A percentile compares a stretch with the other conserved stretches of the same genome.
These are phyloP conservation scores for Diabrotica undecimpunctata DNA, from an alignment of 1,140 invertebrate genomes.

Conservation along the genomic window DNA sequence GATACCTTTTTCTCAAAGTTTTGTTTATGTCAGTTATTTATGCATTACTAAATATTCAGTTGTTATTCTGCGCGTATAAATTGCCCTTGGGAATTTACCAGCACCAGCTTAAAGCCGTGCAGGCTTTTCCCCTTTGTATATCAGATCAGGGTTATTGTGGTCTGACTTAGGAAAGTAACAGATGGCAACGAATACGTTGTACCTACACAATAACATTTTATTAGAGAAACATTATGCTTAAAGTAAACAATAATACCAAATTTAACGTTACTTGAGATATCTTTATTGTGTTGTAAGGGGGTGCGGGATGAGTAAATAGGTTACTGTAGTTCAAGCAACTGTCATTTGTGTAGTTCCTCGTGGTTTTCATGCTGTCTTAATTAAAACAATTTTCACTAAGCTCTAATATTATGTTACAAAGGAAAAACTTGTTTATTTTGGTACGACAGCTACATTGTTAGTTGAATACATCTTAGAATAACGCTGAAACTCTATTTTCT, in stretches of 20 bases:
- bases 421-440: no score
- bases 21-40: no score
- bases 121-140: background rate
- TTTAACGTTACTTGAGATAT: background rate
- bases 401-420: no score
- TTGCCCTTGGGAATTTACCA: background rate
- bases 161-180: background rate
- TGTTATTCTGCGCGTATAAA: background rate
- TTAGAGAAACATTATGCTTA: background rate
- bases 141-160: background rate
- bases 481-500: no score
- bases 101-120: background rate
- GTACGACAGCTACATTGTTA: no score
- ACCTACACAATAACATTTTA: constrained; percentile 1
- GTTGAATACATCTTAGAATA: no score
- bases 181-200: background rate
- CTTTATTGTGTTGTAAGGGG: background rate
- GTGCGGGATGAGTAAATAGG: background rate
- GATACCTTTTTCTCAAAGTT: no score
- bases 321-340: background rate
- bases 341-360: background rate
- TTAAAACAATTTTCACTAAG: no score
- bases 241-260: background rate
- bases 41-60: background rate
- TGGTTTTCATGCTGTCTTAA: background rate